Evolutionary conservation across 2,113 vertebrate species (phyloP).

Genomic region (Phalacrocorax aristotelis): DNA sequence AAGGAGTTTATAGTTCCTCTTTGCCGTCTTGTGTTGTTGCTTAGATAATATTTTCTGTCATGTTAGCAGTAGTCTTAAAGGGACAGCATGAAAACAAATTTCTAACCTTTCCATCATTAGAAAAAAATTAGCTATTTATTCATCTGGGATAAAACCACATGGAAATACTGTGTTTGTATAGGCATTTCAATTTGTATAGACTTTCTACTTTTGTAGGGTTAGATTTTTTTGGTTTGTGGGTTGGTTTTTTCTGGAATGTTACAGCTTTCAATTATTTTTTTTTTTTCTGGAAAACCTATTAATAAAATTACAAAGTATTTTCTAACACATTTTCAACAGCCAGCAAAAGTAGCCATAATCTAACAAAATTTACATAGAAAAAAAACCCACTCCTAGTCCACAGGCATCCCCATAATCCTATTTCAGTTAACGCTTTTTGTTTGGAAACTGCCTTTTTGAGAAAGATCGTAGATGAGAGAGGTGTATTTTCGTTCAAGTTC

Average conservation of each 20-base stretch:
- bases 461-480: neutral
- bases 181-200: neutral
- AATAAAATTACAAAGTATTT: neutral
- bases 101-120: neutral
- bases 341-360: neutral
- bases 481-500: neutral
- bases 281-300: neutral
- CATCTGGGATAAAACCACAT: neutral
- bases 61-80: neutral
- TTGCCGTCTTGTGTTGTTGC: neutral
- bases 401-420: neutral
- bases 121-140: neutral
- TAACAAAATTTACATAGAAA: neutral
- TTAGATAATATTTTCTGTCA: neutral
- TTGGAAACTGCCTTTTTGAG: neutral
- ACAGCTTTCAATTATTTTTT: neutral
- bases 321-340: neutral
- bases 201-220: neutral
- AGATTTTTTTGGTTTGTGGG: neutral
- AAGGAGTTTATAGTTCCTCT: neutral
- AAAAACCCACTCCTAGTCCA: accelerated
- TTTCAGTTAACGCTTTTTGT: neutral
- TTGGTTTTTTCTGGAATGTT: neutral
- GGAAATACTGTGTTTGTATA: neutral
- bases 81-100: neutral